A percentile compares a stretch with the other conserved stretches of the same genome.
These are phyloP conservation scores for Polyploca ridens DNA, from an alignment of 2,888 invertebrate genomes.

Conservation along the genomic window DNA sequence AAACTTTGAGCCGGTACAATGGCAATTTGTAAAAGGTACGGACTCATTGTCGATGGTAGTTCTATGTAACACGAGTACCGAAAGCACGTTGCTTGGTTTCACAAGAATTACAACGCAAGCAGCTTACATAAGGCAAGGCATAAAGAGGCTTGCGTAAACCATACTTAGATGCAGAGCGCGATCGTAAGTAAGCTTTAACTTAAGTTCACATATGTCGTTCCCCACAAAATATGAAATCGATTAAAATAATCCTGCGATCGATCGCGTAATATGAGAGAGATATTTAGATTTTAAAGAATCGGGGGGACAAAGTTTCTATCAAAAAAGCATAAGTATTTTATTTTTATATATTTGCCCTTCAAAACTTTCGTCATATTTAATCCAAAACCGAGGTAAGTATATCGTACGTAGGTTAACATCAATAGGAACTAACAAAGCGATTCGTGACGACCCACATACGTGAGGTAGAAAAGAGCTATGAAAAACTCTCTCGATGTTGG, in stretches of 20 bases:
- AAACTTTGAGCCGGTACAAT: neutral
- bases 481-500: slow-evolving; percentile 59
- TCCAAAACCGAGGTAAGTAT: neutral
- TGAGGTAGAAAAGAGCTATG: slow-evolving; percentile 58
- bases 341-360: neutral
- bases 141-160: slow-evolving; percentile 69
- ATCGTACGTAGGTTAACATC: slow-evolving; percentile 30
- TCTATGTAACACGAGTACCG: slow-evolving; percentile 61
- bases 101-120: slow-evolving; percentile 73
- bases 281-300: neutral
- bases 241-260: neutral
- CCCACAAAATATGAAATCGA: neutral
- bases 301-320: neutral
- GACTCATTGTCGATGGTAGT: slow-evolving; percentile 55
- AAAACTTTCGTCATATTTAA: neutral
- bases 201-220: slow-evolving; percentile 62
- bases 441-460: slow-evolving; percentile 71
- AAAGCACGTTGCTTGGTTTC: slow-evolving; percentile 71
- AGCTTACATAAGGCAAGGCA: slow-evolving; percentile 75
- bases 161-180: slow-evolving; percentile 68
- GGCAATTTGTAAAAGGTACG: slow-evolving; percentile 4
- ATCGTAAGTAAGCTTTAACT: slow-evolving; percentile 71
- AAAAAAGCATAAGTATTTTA: neutral
- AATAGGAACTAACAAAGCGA: slow-evolving; percentile 67
- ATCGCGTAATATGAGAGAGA: neutral